These are phyloP conservation scores for Chaetops frenatus DNA, from an alignment of 2,113 vertebrate genomes.

Conservation along the genomic window DNA sequence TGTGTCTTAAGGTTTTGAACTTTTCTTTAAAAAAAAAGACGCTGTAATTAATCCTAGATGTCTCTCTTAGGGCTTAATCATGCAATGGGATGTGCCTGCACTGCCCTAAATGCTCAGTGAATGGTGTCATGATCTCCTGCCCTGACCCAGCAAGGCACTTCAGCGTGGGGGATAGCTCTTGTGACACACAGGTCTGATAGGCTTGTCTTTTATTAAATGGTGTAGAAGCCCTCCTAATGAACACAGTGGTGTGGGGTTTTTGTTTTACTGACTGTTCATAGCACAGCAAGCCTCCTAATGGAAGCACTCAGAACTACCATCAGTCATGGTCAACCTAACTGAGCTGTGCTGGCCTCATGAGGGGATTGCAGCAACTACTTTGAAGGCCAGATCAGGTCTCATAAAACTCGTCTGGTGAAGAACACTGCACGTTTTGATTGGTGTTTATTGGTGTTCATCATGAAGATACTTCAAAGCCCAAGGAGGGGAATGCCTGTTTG, in stretches of 20 bases:
- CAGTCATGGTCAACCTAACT: not conserved
- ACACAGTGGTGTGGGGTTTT: not conserved
- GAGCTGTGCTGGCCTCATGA: not conserved
- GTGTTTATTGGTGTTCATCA: not conserved
- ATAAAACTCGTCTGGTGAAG: not conserved
- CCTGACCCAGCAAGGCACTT: not conserved
- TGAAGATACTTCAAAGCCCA: not conserved
- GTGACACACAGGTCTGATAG: not conserved
- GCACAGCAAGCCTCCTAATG: not conserved
- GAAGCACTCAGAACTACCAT: not conserved
- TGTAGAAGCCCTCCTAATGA: not conserved
- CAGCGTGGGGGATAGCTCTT: fast-evolving
- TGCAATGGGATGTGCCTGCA: not conserved
- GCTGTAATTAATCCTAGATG: not conserved
- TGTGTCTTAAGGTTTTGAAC: not conserved
- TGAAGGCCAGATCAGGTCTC: not conserved
- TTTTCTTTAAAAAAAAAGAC: not conserved
- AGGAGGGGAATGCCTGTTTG: not conserved
- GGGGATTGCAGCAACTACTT: not conserved
- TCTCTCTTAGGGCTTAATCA: not conserved
- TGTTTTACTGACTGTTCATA: not conserved
- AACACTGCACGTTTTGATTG: not conserved
- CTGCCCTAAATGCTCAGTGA: conserved; percentile 29
- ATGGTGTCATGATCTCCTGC: not conserved
- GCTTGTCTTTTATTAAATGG: not conserved